These are phyloP conservation scores for Furcifer pardalis DNA, from an alignment of 2,797 vertebrate species.

Conservation along the genomic window DNA sequence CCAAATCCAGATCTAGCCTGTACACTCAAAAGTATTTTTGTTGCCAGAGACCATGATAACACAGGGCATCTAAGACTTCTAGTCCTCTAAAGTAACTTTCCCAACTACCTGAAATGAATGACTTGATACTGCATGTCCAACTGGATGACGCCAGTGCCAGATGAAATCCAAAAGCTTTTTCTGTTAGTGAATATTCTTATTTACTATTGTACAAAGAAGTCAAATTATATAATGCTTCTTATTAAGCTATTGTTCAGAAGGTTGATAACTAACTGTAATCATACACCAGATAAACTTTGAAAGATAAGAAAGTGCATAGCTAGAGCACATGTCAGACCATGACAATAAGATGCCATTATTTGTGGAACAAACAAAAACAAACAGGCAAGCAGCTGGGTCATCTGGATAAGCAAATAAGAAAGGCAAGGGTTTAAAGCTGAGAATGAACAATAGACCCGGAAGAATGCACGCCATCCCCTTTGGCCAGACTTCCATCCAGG, in stretches of 20 bases:
- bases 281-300: conserved; percentile 20
- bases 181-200: not conserved
- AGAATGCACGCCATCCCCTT: conserved; percentile 56
- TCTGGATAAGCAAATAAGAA: conserved; percentile 62
- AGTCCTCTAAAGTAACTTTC: no score
- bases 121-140: not conserved
- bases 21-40: not conserved
- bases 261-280: conserved; percentile 27
- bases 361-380: conserved; percentile 50
- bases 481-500: conserved; percentile 74
- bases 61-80: no score
- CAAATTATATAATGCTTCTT: conserved; percentile 1
- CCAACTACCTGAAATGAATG: not conserved
- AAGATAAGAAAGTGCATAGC: conserved; percentile 29
- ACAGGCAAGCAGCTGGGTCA: conserved; percentile 51
- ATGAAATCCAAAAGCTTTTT: conserved; percentile 7
- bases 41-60: no score
- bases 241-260: not conserved
- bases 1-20: not conserved
- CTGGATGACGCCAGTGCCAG: not conserved
- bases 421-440: conserved; percentile 52
- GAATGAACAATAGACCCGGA: conserved; percentile 69
- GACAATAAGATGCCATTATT: conserved; percentile 45
- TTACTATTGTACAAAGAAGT: conserved; percentile 18
- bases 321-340: not conserved